Evolutionary conservation across 2,113 vertebrate species (phyloP).

Genomic region (Myotis brandtii): DNA sequence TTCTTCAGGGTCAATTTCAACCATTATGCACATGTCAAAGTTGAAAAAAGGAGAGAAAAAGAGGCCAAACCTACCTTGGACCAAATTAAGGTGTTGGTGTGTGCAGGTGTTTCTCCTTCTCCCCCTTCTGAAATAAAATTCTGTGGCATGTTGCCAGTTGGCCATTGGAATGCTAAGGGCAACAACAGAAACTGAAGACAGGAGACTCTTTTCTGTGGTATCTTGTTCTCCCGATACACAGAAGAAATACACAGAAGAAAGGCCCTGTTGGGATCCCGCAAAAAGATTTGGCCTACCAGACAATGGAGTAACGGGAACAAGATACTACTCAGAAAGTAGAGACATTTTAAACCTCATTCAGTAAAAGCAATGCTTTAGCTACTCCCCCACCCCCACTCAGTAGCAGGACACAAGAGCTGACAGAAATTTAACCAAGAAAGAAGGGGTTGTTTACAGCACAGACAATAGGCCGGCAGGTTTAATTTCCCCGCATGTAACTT

Average conservation of each 20-base stretch:
- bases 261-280: neutral
- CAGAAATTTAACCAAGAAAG: slow-evolving; percentile 30
- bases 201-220: neutral
- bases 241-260: neutral
- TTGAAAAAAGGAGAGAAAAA: neutral
- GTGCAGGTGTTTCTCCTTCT: neutral
- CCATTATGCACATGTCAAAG: neutral
- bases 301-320: neutral
- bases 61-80: neutral
- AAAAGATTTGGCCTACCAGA: neutral
- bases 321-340: slow-evolving; percentile 39
- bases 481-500: slow-evolving; percentile 54
- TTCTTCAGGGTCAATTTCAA: neutral
- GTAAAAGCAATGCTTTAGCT: slow-evolving; percentile 10
- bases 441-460: neutral
- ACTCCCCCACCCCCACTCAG: neutral
- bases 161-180: neutral
- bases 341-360: slow-evolving; percentile 43
- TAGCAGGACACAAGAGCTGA: too few relatives aligned
- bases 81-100: neutral
- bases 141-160: slow-evolving; percentile 20
- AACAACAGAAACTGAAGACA: neutral
- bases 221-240: neutral
- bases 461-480: neutral
- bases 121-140: neutral